Evolutionary conservation across 2,888 invertebrate genomes (phyloP).

Genomic region (Mythimna albipuncta): DNA sequence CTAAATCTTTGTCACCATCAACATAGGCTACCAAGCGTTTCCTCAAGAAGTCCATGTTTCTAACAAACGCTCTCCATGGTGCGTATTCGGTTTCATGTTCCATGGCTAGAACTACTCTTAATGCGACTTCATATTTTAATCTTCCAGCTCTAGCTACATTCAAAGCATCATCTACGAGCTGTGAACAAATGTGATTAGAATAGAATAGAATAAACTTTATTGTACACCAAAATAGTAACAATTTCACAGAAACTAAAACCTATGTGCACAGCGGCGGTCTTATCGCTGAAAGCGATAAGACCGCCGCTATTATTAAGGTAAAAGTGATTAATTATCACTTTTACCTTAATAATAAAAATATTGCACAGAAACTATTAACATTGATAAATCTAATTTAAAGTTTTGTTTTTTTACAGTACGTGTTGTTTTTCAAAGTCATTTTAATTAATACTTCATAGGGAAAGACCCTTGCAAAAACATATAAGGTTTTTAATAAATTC

Average conservation of each 20-base stretch:
- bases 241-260: too few species aligned
- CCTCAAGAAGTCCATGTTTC: constrained; percentile 85
- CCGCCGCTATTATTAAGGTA: too few species aligned
- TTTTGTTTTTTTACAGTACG: too few species aligned
- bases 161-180: constrained; percentile 94
- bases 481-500: not conserved
- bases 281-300: too few species aligned
- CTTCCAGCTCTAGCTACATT: constrained; percentile 92
- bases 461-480: not conserved
- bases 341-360: not conserved
- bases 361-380: not conserved
- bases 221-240: too few species aligned
- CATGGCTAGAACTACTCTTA: constrained; percentile 93
- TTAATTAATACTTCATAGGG: not conserved
- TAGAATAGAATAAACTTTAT: too few species aligned
- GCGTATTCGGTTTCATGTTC: constrained; percentile 93
- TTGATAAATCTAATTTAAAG: too few species aligned
- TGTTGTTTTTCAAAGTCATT: not conserved
- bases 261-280: too few species aligned
- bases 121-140: constrained; percentile 91
- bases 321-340: not conserved
- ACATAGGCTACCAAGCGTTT: constrained; percentile 76
- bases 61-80: constrained; percentile 92
- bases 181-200: constrained; percentile 70
- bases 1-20: constrained; percentile 73